Evolutionary conservation across 2,797 vertebrate genomes (phyloP).

Genomic region (Hydrocynus forskahlii): DNA sequence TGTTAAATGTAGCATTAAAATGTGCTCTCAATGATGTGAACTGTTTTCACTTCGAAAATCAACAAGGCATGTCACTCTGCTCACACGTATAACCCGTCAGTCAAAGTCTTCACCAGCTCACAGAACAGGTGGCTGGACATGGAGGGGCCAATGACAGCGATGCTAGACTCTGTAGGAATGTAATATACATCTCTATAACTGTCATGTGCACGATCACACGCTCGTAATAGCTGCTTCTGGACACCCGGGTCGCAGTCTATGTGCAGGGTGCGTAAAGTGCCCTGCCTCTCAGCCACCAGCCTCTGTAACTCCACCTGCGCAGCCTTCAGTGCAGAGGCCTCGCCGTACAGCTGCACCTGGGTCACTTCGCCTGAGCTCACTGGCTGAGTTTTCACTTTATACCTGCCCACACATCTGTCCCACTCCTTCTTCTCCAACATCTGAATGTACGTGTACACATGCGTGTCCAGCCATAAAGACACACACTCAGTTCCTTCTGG

Average conservation of each 20-base stretch:
- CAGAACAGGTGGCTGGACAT: not conserved
- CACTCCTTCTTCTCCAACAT: not conserved
- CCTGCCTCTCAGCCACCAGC: not conserved
- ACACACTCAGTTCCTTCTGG: not conserved
- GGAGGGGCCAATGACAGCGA: slow-evolving; percentile 52
- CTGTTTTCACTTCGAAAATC: too few species aligned
- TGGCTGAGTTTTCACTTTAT: not conserved
- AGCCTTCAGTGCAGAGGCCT: not conserved
- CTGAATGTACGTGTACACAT: not conserved
- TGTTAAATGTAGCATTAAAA: too few species aligned
- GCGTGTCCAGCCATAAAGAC: not conserved
- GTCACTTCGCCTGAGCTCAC: not conserved
- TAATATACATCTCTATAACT: not conserved
- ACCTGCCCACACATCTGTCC: not conserved
- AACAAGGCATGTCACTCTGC: too few species aligned
- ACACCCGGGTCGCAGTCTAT: not conserved
- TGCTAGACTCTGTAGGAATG: slow-evolving; percentile 12
- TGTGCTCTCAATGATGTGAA: too few species aligned
- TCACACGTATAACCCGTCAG: too few species aligned
- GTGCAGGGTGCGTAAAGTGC: not conserved
- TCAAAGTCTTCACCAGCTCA: not conserved
- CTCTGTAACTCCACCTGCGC: not conserved
- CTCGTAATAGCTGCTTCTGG: slow-evolving; percentile 1
- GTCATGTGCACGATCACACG: not conserved
- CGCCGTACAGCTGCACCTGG: not conserved